phyloP scores from a whole-genome alignment of 2,797 vertebrate species.

The Carduelis carduelis region DNA sequence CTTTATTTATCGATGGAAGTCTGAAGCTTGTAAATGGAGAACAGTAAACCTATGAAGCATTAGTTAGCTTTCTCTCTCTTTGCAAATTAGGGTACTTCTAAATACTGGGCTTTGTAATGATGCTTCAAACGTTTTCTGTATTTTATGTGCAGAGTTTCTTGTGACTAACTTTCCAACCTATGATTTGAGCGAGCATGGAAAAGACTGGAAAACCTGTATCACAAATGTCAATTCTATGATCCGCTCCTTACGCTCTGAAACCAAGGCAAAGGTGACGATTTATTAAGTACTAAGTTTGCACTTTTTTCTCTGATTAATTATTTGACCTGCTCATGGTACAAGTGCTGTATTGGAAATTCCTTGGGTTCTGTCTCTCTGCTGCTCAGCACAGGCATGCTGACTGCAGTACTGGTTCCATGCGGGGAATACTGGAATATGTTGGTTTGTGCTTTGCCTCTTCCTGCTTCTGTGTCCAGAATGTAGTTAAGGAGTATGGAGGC shows the following conservation, averaged over 20 bases:
- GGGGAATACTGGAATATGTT: background rate
- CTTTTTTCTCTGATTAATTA: background rate
- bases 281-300: background rate
- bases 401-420: background rate
- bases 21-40: background rate
- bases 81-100: background rate
- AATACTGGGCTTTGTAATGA: background rate
- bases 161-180: conserved; percentile 66
- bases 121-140: background rate
- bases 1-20: background rate
- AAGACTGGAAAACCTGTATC: conserved; percentile 78
- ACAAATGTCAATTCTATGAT: conserved; percentile 69
- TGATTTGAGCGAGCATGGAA: conserved; percentile 77
- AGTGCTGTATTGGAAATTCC: background rate
- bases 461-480: background rate
- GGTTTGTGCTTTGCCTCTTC: background rate
- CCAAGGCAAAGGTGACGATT: background rate
- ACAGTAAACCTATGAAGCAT: background rate
- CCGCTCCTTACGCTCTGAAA: conserved; percentile 45
- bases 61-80: background rate
- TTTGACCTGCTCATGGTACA: background rate
- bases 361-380: background rate
- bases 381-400: background rate
- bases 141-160: conserved; percentile 76
- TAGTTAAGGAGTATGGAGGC: background rate